phyloP scores from a whole-genome alignment of 2,797 vertebrate genomes.

The Sphaeramia orbicularis region DNA sequence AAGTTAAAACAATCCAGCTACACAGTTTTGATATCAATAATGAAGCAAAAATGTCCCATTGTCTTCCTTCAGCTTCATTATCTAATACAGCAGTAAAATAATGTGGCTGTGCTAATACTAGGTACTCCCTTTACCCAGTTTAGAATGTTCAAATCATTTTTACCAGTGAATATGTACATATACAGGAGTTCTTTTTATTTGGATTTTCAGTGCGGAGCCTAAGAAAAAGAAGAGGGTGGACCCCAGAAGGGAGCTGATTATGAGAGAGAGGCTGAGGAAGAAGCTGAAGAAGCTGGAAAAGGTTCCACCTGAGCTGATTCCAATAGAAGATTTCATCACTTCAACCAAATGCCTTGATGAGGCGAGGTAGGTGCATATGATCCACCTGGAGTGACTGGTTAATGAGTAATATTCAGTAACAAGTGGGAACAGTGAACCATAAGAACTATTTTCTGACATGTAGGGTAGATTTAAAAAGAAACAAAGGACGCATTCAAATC shows the following conservation, averaged over 20 bases:
- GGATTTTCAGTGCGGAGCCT: conserved; percentile 88
- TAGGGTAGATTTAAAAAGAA: too few relatives aligned
- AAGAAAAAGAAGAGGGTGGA: conserved; percentile 95
- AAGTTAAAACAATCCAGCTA: too few relatives aligned
- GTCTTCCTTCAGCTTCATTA: too few relatives aligned
- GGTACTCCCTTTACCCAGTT: not conserved
- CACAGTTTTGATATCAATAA: too few relatives aligned
- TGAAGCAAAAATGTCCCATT: too few relatives aligned
- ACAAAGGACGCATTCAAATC: not conserved
- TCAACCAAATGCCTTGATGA: conserved; percentile 86
- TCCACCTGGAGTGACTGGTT: not conserved
- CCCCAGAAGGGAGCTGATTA: conserved; percentile 87
- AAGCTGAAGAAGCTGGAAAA: conserved; percentile 91
- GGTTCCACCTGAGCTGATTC: conserved; percentile 90
- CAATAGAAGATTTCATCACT: conserved; percentile 92
- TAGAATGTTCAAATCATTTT: not conserved
- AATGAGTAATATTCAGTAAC: too few relatives aligned
- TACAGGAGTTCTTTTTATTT: not conserved
- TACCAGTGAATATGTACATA: conserved; percentile 5
- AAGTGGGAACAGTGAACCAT: too few relatives aligned
- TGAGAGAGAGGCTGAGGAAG: conserved; percentile 91
- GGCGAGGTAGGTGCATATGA: conserved; percentile 80
- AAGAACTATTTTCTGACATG: too few relatives aligned
- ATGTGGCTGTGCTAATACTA: not conserved
- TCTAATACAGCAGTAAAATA: not conserved